A percentile compares a stretch with the other conserved stretches of the same genome.
phyloP scores from a whole-genome alignment of 2,888 invertebrate species.

The Emmelina monodactyla region DNA sequence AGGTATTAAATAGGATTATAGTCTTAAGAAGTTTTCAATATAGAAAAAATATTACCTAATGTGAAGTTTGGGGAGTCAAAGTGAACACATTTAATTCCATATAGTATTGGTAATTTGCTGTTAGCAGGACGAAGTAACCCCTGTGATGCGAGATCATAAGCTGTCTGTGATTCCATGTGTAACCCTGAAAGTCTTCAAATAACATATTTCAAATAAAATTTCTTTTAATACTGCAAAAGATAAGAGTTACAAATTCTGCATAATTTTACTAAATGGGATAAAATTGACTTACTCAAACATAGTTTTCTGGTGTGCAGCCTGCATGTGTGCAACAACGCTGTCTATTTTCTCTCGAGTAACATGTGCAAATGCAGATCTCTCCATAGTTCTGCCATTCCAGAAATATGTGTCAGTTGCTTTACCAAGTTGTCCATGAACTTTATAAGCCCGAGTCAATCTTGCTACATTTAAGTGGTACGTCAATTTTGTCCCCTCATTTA shows the following conservation, averaged over 20 bases:
- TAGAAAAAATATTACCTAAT: conserved; percentile 66
- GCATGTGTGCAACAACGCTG: conserved; percentile 77
- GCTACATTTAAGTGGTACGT: conserved; percentile 67
- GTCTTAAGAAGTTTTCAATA: not conserved
- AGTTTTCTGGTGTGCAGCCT: conserved; percentile 84
- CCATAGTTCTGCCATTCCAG: conserved; percentile 74
- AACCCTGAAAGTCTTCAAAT: conserved; percentile 75
- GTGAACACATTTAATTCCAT: conserved; percentile 84
- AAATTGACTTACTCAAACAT: conserved; percentile 78
- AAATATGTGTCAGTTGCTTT: conserved; percentile 77
- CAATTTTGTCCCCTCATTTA: conserved; percentile 70
- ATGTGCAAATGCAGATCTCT: conserved; percentile 74
- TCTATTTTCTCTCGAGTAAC: conserved; percentile 76
- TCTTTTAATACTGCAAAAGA: not conserved
- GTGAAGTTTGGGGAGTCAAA: conserved; percentile 86
- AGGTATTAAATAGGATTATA: not conserved
- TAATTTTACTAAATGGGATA: not conserved
- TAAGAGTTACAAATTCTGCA: not conserved
- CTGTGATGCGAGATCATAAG: conserved; percentile 85
- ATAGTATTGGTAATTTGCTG: conserved; percentile 78
- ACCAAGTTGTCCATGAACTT: conserved; percentile 78
- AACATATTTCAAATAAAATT: not conserved
- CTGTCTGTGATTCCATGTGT: conserved; percentile 84
- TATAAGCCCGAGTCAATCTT: conserved; percentile 73
- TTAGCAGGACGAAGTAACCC: conserved; percentile 82